These are phyloP conservation scores for Misgurnus anguillicaudatus DNA, from an alignment of 2,113 vertebrate genomes.

Conservation along the genomic window DNA sequence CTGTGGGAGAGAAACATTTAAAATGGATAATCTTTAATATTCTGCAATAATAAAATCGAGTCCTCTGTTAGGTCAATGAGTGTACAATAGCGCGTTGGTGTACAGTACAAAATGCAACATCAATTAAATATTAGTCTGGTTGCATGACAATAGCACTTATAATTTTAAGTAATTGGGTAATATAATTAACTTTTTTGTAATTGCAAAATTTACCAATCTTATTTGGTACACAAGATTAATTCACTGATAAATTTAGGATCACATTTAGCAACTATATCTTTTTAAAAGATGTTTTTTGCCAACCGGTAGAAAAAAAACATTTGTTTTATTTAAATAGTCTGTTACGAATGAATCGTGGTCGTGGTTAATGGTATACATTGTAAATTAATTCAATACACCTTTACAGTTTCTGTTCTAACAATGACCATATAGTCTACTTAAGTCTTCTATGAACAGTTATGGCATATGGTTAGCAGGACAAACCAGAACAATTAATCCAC, in stretches of 20 bases:
- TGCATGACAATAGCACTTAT: too few relatives aligned
- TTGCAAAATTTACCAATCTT: too few relatives aligned
- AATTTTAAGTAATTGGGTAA: too few relatives aligned
- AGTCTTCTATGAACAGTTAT: conserved; percentile 26
- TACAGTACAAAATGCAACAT: background rate
- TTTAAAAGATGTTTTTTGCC: too few relatives aligned
- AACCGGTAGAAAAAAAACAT: too few relatives aligned
- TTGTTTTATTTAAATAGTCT: too few relatives aligned
- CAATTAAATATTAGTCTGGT: background rate
- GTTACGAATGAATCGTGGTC: background rate
- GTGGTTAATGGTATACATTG: background rate
- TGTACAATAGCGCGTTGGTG: background rate
- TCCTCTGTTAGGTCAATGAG: background rate
- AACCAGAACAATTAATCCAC: conserved; percentile 72
- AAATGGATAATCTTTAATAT: background rate
- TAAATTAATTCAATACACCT: background rate
- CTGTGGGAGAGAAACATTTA: conserved; percentile 31
- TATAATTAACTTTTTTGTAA: background rate
- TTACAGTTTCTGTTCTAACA: background rate
- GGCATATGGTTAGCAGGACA: conserved; percentile 77
- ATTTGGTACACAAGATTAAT: background rate
- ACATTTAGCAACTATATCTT: background rate
- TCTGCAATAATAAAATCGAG: background rate
- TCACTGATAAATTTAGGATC: background rate
- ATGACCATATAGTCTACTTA: too few relatives aligned